Conservation (phyloP, 2,113 vertebrate genomes). For the Anas platyrhynchos region DNA sequence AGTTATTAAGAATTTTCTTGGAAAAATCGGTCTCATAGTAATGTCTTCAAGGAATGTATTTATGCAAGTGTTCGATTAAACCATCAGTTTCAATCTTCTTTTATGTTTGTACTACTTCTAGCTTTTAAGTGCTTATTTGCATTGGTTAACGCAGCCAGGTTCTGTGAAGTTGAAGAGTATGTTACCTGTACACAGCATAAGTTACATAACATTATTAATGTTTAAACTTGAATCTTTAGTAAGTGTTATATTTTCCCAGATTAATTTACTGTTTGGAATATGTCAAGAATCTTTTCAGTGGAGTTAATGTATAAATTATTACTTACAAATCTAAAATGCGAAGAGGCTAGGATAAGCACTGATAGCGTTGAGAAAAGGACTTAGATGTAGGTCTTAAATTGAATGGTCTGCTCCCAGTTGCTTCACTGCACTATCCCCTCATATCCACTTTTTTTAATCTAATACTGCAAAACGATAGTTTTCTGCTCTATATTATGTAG, state of each 20-base stretch:
- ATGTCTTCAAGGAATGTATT: neutral
- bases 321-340: neutral
- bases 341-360: neutral
- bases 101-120: neutral
- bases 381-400: neutral
- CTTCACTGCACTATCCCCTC: neutral
- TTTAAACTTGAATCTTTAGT: neutral
- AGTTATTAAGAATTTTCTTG: neutral
- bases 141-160: neutral
- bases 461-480: neutral
- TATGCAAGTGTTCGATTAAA: neutral
- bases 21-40: neutral
- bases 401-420: neutral
- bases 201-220: neutral
- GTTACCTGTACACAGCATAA: neutral
- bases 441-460: neutral
- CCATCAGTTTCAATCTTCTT: neutral
- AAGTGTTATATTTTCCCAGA: neutral
- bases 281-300: neutral
- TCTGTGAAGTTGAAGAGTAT: neutral
- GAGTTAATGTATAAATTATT: neutral
- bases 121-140: neutral
- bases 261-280: neutral
- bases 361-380: neutral
- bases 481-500: neutral